Conservation (phyloP, 92 coral and sea anemone species). For the Chrysogorgia sp. region DNA sequence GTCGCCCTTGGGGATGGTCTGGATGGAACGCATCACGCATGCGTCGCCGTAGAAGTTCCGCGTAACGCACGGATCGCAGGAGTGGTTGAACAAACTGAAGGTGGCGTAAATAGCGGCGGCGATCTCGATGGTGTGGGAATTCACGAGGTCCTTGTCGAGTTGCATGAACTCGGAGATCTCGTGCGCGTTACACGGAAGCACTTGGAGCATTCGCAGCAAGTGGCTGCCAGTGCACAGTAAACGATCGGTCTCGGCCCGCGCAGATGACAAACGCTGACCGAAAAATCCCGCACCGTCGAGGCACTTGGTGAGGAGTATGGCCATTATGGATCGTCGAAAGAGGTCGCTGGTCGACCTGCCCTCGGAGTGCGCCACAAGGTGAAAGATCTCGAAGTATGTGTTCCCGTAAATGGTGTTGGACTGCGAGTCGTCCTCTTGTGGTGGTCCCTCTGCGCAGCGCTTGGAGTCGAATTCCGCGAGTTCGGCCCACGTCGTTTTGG, state of each 20-base stretch:
- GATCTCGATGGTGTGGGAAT: slow-evolving; percentile 84
- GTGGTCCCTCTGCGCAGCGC: slow-evolving; percentile 51
- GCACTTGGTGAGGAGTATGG: slow-evolving; percentile 73
- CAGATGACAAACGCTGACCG: background rate
- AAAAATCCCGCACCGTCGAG: slow-evolving; percentile 69
- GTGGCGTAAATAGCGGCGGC: slow-evolving; percentile 95
- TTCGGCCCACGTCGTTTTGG: slow-evolving; percentile 68
- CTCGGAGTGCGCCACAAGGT: slow-evolving; percentile 81
- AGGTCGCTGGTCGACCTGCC: slow-evolving; percentile 78
- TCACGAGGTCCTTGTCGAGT: slow-evolving; percentile 71
- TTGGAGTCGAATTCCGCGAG: slow-evolving; percentile 54
- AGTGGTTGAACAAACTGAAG: slow-evolving; percentile 88
- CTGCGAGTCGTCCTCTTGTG: slow-evolving; percentile 61
- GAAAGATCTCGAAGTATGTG: slow-evolving; percentile 72
- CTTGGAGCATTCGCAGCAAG: slow-evolving; percentile 81
- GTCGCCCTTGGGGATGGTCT: slow-evolving; percentile 72
- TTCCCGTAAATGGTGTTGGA: slow-evolving; percentile 43
- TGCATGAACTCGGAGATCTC: slow-evolving; percentile 90
- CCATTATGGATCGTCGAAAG: slow-evolving; percentile 80
- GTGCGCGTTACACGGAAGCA: slow-evolving; percentile 95
- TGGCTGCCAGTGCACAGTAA: slow-evolving; percentile 74
- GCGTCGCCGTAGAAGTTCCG: slow-evolving; percentile 90
- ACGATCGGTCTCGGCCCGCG: slow-evolving; percentile 21
- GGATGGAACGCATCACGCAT: slow-evolving; percentile 86
- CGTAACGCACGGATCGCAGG: slow-evolving; percentile 92